Base-by-base conservation (phyloP, 2,888 invertebrate genomes). In the Dynastes tityus region DNA sequence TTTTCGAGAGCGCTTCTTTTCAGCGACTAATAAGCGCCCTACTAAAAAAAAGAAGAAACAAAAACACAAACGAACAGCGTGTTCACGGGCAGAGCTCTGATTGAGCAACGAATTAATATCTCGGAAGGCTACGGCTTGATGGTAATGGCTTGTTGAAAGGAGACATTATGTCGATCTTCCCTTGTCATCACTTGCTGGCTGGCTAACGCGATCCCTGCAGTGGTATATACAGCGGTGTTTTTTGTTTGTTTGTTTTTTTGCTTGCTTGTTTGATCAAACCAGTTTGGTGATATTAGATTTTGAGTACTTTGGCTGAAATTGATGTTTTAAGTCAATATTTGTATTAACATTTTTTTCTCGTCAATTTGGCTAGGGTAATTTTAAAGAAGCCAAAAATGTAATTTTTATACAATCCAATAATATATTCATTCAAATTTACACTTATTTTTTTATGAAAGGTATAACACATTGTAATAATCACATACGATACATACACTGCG, bases 101-200 rank as follows among this genome's bases (percentile, higher is more conserved):
- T 75, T 78, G 78, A 75, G 75, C 75, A 76, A 76, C 78, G 74
- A 78, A 78, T 78, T 78, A 78, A 78, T 45, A 45, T 78, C 78
- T 78, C 68, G 65, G 75, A 76, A 58, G 78, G 78, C 22, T 22
- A 55, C 22, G 55, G 55, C 13, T 22, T 16, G 51, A 55, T 64
- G 77, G 75, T 78, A 78, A 78, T 78, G 78, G 73, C 71, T 55
- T 73, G 79, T 79, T 79, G 79, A 79, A 79, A 79, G 79, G 65
- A 58, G 64, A 71, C 77, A 65, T 73, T 79, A 77, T 79, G 79
- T 71, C 76, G 79, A 77, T 76, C 76, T 64, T 65, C 45, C 77
- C 77, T 64, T 77, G 79, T 79, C 79, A 79, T 79, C 76, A 40
- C 22, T 6, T 8, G 6, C 8, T n/a, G 9, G 22, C 22, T 8